These are phyloP conservation scores for Prenolepis imparis DNA, from an alignment of 2,888 invertebrate genomes.

Conservation along the genomic window DNA sequence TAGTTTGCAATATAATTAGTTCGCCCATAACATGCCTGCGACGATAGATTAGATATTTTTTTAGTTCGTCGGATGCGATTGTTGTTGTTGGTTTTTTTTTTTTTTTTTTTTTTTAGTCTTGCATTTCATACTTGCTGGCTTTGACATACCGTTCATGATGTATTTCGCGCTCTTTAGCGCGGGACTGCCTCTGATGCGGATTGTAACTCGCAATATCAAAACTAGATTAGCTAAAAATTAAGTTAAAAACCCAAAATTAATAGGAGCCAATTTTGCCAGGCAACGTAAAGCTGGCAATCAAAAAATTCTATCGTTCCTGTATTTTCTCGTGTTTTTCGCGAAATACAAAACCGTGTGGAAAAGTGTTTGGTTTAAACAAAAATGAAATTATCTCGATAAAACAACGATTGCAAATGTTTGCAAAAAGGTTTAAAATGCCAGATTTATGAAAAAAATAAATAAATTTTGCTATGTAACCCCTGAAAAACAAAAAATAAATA, in stretches of 20 bases:
- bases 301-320: conserved; percentile 18
- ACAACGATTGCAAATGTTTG: not conserved
- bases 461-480: not conserved
- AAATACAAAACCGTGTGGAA: not conserved
- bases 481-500: conserved; percentile 15
- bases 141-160: conserved; percentile 73
- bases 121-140: conserved; percentile 11
- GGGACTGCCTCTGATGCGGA: conserved; percentile 61
- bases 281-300: not conserved
- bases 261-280: conserved; percentile 16
- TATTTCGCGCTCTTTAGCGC: conserved; percentile 65
- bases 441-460: conserved; percentile 13
- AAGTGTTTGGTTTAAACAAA: not conserved
- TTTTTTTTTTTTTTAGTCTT: conserved; percentile 67
- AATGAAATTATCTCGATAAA: not conserved
- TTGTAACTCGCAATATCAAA: conserved; percentile 68
- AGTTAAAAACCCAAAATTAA: conserved; percentile 57
- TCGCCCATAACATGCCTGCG: conserved; percentile 16
- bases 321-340: not conserved
- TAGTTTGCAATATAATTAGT: conserved; percentile 40
- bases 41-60: conserved; percentile 33
- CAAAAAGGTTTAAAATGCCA: not conserved
- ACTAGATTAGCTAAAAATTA: conserved; percentile 70
- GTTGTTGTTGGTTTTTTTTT: not conserved
- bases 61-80: conserved; percentile 29